Evolutionary conservation across 2,888 invertebrate species (phyloP), one percentile per base, ranked within the genome.

Genomic region (Drosophila meridiana): DNA sequence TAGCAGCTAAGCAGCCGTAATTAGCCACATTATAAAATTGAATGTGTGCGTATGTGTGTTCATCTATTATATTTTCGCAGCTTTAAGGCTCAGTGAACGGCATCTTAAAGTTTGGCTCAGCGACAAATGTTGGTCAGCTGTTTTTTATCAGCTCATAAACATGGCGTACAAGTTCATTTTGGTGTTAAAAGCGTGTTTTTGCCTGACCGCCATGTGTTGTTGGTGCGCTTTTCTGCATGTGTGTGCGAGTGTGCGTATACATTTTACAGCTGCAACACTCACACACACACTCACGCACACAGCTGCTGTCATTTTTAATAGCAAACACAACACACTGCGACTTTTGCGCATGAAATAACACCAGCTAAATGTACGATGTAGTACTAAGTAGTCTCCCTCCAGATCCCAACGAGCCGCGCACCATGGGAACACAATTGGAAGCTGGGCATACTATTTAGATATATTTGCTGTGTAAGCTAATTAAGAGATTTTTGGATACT

Each of bases 101-200:
- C 47, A 43, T 36, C 65, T 74, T 79, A 53, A 73, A 68, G 62
- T 45, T 32, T 36, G 63, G 68, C 58, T 30, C 50, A 64, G 60
- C 72, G 80, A 86, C 81, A 90, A 83, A 85, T 90, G 91, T 74
- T 89, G 87, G 91, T 90, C 87, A 90, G 82, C 91, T 87, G 91
- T 87, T 86, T 86, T 86, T 86, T 90, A 87, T 87, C 91, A 87
- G 90, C 91, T 85, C 91, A 90, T 87, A 90, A 87, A 87, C 88
- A 90, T 84, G 76, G 90, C 73, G 74, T 47, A 87, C 87, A 87
- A 90, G 87, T 87, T 87, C 87, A 87, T 90, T 87, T 87, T 48
- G 79, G 88, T 85, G 86, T 87, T 90, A 89, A 87, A 89, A 90
- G 76, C 88, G 76, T 87, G 86, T 87, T 82, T 74, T 79, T 53